A percentile compares a stretch with the other conserved stretches of the same genome.
Evolutionary conservation across 2,797 vertebrate species (phyloP).

Genomic region (Cheirogaleus major): DNA sequence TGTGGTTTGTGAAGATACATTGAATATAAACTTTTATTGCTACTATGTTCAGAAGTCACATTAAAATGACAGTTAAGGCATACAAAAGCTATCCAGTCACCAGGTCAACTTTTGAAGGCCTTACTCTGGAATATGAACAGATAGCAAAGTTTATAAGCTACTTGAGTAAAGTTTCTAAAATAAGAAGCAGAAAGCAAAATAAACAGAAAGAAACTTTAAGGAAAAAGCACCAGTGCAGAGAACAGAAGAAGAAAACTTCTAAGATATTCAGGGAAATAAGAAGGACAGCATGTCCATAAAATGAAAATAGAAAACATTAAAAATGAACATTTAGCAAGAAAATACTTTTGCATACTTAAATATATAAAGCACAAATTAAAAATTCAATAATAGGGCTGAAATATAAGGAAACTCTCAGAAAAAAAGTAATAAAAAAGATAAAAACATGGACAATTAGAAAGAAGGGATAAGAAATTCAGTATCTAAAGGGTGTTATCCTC

Average conservation of each 20-base stretch:
- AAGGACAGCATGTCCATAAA: not conserved
- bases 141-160: not conserved
- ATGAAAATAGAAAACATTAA: not conserved
- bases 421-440: not conserved
- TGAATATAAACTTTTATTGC: slow-evolving; percentile 9
- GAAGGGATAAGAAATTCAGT: not conserved
- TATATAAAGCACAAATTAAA: not conserved
- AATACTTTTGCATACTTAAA: not conserved
- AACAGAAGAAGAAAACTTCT: not conserved
- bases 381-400: not conserved
- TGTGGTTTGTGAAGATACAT: not conserved
- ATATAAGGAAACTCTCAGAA: not conserved
- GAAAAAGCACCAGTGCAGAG: not conserved
- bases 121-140: not conserved
- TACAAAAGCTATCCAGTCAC: not conserved
- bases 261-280: not conserved
- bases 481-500: not conserved
- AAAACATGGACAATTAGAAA: not conserved
- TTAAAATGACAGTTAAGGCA: slow-evolving; percentile 17
- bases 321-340: not conserved
- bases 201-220: not conserved
- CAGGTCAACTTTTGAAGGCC: slow-evolving; percentile 4
- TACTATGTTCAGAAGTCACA: not conserved
- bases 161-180: slow-evolving; percentile 1
- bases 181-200: slow-evolving; percentile 2